Evolutionary conservation across 2,797 vertebrate genomes (phyloP), one percentile per base, ranked within the genome.

Genomic region (Ptychobarbus kaznakovi): DNA sequence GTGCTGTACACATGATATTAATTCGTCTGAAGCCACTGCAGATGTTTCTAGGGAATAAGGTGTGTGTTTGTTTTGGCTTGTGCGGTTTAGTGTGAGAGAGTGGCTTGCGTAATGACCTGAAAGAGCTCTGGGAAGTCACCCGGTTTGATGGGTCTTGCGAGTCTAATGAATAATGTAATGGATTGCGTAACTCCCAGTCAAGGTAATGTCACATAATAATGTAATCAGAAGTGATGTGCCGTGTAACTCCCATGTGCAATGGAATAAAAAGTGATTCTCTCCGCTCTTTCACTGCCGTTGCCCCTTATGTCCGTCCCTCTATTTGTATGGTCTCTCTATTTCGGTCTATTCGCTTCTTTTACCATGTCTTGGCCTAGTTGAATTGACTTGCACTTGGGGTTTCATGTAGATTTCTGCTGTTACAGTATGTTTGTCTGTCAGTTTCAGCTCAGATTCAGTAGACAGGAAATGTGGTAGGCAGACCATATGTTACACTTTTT

Each of bases 101-200:
- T 35, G 70, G 81, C 80, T 69, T 80, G 83, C 76, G 81, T 88
- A 81, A 88, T 40, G 83, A 87, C 85, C 28, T 81, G 68, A 86
- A 87, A 42, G 73, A 51, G 78, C 76, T 85, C 73, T 49, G 53
- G 58, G 65, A 86, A 56, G 77, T 86, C 72, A 63, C 77, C 65
- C 42, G 7, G 80, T 81, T 74, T 79, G 68, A 86, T 53, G 85
- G 73, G 58, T 83, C 66, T 51, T 82, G 51, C 58, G 72, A 72
- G 76, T 51, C 70, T 82, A 72, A 87, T 91, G 76, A 91, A 91
- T 91, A 88, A 90, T 90, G 65, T 46, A 90, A 76, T 7, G 16
- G 78, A n/a, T n/a, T n/a, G n/a, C n/a, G n/a, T n/a, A n/a, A n/a
- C n/a, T n/a, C n/a, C n/a, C n/a, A n/a, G n/a, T n/a, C n/a, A n/a